Evolutionary conservation across 2,888 invertebrate species (phyloP), one percentile per base, ranked within the genome.

Genomic region (Atethmia centrago): DNA sequence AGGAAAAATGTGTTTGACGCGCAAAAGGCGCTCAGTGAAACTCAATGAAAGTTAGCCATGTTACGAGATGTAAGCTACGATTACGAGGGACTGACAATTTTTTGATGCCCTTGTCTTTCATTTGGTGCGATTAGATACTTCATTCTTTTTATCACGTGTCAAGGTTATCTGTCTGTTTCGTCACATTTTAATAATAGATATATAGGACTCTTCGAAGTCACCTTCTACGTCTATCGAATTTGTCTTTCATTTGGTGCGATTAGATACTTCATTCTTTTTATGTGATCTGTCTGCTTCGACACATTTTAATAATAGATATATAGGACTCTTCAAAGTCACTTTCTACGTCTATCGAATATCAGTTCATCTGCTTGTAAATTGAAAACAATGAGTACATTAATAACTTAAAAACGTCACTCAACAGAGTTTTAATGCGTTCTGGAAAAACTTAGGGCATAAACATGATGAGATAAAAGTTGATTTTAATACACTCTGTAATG

Each of bases 1-100:
- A 89, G 88, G 92, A 87, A 89, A 94, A 95, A 94, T 93, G 90
- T 91, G 88, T 92, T 92, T 90, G 89, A 92, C 90, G 89, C 87
- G 89, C 88, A 91, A 92, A 82, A 91, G 87, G 88, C 88, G 90
- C 86, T 87, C 88, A 89, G 88, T 88, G 80, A 88, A 92, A 92
- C 91, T 92, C 92, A 88, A 92, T 92, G 90, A 91, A 94, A 94
- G 91, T 94, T 94, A 86, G 84, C 79, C 87, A 78, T 88, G 82
- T 88, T 88, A 89, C 87, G 89, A 89, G 91, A 91, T 87, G 78
- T 84, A 78, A 85, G 80, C 84, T 74, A 71, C 81, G 80, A 86
- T 89, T 85, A 77, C 82, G 66, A 63, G 74, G 82, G 69, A 65
- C 76, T 77, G 83, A 70, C 83, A 85, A 86, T 87, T 85, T 83